Evolutionary conservation across 1,140 invertebrate genomes (phyloP).

Genomic region (Atta colombica): DNA sequence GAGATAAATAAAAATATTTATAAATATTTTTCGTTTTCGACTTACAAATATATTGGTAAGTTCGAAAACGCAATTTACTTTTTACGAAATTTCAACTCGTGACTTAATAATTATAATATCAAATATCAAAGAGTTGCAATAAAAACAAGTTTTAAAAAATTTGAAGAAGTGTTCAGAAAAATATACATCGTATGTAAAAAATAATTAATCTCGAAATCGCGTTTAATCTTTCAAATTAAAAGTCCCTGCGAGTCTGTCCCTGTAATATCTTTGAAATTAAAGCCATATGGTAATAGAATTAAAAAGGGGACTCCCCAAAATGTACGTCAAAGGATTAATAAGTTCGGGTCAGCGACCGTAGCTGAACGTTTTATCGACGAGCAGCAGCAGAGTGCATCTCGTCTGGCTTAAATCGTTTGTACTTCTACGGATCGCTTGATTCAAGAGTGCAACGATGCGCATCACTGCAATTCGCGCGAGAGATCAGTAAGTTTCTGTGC

Average conservation of each 20-base stretch:
- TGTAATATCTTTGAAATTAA: neutral
- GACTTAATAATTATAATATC: neutral
- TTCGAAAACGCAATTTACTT: neutral
- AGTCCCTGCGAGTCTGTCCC: neutral
- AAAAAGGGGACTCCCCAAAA: slow-evolving; percentile 15
- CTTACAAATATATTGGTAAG: neutral
- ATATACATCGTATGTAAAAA: neutral
- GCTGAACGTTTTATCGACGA: slow-evolving; percentile 52
- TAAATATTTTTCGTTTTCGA: too few relatives aligned
- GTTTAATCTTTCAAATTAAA: slow-evolving; percentile 3
- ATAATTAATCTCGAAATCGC: neutral
- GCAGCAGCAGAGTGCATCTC: slow-evolving; percentile 30
- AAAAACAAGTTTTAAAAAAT: neutral
- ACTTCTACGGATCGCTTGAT: slow-evolving; percentile 41
- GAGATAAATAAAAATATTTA: neutral
- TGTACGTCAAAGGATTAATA: slow-evolving; percentile 53
- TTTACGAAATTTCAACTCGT: neutral
- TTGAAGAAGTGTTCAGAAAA: neutral
- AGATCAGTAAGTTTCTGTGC: slow-evolving; percentile 41
- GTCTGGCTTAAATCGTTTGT: slow-evolving; percentile 61
- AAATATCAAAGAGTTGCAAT: neutral
- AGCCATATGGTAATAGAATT: slow-evolving; percentile 28
- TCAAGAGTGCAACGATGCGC: slow-evolving; percentile 34
- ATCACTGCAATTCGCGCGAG: slow-evolving; percentile 41
- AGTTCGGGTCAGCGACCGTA: slow-evolving; percentile 49